Base-by-base conservation (phyloP, 2,888 invertebrate species). In the Cryptus viduatorius region DNA sequence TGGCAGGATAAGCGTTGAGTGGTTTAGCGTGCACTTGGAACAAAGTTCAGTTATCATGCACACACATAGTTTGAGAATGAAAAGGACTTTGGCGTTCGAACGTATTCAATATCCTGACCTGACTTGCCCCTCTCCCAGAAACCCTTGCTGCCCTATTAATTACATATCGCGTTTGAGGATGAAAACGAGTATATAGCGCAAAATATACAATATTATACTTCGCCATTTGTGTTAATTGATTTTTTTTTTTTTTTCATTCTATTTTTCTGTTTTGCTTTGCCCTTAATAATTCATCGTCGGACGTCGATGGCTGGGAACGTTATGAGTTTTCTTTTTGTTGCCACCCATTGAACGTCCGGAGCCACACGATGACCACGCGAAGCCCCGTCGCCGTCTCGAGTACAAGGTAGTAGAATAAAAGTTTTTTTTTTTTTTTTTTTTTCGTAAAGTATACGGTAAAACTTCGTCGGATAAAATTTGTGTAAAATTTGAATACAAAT, bases 401-500 rank as follows among this genome's bases (percentile, higher is more conserved):
- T 86, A 86, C 79, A 84, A 79, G 84, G 81, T 84, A 82, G 84
- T 84, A 86, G 83, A 87, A 86, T 84, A 87, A 83, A 86, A 83
- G 76, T 80, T 7, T 69, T 19, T 56, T 61, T 19, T 67, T 59
- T 72, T 76, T 79, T 61, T 69, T 24, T 71, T 72, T 67, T 61
- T 31, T 77, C 83, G 82, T 87, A 88, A 87, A 89, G 87, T 87
- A 90, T 90, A 87, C 82, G 83, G 83, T 87, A 87, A 90, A 86
- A 89, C 87, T 86, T 85, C 37, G 81, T 88, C 80, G 87, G 86
- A 88, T 90, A 90, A 89, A 90, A 89, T 87, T 89, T 87, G 88
- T 89, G 87, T 90, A 89, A 89, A 90, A 82, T 79, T 89, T 59
- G 67, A 89, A 89, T 88, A 89, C 73, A 89, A 90, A 90, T 89